Base-by-base conservation (phyloP, 2,113 vertebrate species). In the Microtus oregoni region DNA sequence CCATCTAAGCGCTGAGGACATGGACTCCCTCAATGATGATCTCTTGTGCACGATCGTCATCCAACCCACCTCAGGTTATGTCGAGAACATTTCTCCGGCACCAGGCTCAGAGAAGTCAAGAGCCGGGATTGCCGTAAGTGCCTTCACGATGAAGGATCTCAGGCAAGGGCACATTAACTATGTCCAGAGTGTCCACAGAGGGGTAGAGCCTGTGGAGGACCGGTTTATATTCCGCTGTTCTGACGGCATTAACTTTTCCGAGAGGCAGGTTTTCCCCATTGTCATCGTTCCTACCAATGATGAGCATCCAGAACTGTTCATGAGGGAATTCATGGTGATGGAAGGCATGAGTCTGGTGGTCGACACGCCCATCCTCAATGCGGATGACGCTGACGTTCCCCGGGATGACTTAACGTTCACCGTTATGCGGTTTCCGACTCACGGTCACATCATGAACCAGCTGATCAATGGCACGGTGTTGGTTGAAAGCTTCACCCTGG, bases 71-170 rank as follows among this genome's bases (percentile, higher is more conserved):
- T 99, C 99, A 11, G 99, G 99, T 1, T 99, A 99, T 7, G 96
- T 99, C 30, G 99, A 99, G 97, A 99, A 99, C 95, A 99, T 99
- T 82, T 99, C 99, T 83, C 99, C 99, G 63, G 99, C 99, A 12
- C 99, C 99, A 7, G 99, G 99, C 83, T 99, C 99, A 55, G 99
- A 99, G 97, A 99, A 99, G 98, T 99, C 99, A 47, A 98, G 99
- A 97, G 99, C 99, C 12, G 99, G 99, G n/a, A 90, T 98, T 26
- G 99, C 99, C 76, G 97, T 99, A 86, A 99, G 99, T 95, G 99
- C 99, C 68, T 99, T 99, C 96, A 99, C 99, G 30, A 98, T 99
- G 86, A 99, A 99, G 97, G 99, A 99, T 94, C 98, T 99, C 90
- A 98, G 98, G 90, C 99, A 99, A 90, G 98, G 98, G 75, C 99